Evolutionary conservation across 2,113 vertebrate species (phyloP).

Genomic region (Leptocoma aspasia): DNA sequence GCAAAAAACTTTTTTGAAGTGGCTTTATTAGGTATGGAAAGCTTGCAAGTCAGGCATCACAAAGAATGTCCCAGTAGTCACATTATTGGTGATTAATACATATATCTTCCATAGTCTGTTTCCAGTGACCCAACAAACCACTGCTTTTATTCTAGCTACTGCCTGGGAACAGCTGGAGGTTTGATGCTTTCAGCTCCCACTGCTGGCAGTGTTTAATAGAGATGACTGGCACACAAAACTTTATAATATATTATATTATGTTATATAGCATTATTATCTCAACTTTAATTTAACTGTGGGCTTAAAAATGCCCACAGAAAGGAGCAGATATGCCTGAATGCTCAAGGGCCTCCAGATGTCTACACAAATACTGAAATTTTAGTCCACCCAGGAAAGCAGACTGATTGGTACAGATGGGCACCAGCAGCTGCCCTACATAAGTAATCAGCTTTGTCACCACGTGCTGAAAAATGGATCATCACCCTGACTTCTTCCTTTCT

Average conservation of each 20-base stretch:
- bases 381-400: not conserved
- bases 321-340: not conserved
- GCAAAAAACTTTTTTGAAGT: not conserved
- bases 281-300: not conserved
- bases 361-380: not conserved
- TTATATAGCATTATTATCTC: not conserved
- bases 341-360: not conserved
- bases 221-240: not conserved
- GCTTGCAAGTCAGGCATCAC: not conserved
- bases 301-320: not conserved
- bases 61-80: not conserved
- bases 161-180: not conserved
- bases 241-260: too few relatives aligned
- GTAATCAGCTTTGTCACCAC: not conserved
- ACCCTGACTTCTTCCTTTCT: not conserved
- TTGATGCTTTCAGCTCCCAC: not conserved
- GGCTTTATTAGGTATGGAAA: not conserved
- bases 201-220: not conserved
- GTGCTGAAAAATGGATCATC: not conserved
- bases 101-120: not conserved
- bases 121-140: not conserved
- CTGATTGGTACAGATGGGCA: not conserved
- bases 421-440: not conserved
- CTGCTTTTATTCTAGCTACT: not conserved
- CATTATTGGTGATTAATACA: not conserved